A percentile compares a stretch with the other conserved stretches of the same genome.
phyloP scores from a whole-genome alignment of 2,113 vertebrate genomes.

The Elephantulus edwardii region DNA sequence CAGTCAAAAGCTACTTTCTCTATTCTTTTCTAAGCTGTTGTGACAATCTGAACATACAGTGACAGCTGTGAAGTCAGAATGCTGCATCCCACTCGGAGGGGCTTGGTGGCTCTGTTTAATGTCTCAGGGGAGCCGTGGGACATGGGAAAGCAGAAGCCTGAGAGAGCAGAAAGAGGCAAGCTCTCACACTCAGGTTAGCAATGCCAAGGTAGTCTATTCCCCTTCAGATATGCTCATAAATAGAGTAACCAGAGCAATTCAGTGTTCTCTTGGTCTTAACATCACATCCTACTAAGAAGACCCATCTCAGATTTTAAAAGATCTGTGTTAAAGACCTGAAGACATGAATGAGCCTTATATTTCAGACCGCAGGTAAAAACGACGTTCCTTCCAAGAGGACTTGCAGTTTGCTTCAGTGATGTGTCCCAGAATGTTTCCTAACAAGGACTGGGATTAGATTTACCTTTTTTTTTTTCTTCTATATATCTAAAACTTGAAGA shows the following conservation, averaged over 20 bases:
- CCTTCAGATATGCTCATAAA: not conserved
- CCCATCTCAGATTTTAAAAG: not conserved
- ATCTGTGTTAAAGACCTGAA: not conserved
- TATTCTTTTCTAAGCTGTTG: constrained; percentile 51
- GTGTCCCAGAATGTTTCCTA: not conserved
- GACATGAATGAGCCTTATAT: not conserved
- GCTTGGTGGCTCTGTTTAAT: not conserved
- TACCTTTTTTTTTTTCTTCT: not conserved
- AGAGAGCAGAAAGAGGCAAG: constrained; percentile 75
- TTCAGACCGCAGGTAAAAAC: not conserved
- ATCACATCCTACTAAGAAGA: constrained; percentile 76
- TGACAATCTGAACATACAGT: constrained; percentile 39
- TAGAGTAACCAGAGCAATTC: not conserved
- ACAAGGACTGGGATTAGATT: not conserved
- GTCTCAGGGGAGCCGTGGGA: constrained; percentile 29
- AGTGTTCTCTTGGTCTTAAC: not conserved
- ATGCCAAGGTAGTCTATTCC: constrained; percentile 68
- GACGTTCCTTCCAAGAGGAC: not conserved
- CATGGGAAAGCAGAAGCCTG: constrained; percentile 79
- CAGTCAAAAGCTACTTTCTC: constrained; percentile 63
- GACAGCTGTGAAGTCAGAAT: constrained; percentile 70
- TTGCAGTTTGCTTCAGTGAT: not conserved
- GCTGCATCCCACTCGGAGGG: not conserved
- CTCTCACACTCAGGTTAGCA: constrained; percentile 82
- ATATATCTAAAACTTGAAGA: not conserved